A percentile compares a stretch with the other conserved stretches of the same genome.
These are phyloP conservation scores for Pristionchus exspectatus DNA, from an alignment of 2,888 invertebrate genomes.

Conservation along the genomic window DNA sequence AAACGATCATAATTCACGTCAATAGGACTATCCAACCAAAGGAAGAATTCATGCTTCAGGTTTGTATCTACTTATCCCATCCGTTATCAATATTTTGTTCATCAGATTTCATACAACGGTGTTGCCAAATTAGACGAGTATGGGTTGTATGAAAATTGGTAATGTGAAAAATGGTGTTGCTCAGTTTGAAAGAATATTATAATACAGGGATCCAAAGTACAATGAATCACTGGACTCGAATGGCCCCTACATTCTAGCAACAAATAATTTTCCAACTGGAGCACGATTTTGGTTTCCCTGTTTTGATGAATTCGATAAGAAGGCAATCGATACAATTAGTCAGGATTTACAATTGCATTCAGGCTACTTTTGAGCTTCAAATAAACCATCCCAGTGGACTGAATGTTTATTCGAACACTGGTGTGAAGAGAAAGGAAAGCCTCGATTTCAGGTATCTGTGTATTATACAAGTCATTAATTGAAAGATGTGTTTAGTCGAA, in stretches of 20 bases:
- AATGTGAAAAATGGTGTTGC: background rate
- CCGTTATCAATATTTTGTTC: background rate
- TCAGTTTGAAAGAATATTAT: background rate
- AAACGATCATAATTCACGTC: background rate
- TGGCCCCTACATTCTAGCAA: background rate
- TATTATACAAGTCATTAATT: background rate
- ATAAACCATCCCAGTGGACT: background rate
- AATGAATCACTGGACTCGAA: background rate
- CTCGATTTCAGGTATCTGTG: background rate
- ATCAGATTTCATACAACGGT: background rate
- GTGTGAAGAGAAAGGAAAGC: background rate
- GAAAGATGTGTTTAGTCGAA: background rate
- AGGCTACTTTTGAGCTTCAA: background rate
- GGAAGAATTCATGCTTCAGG: background rate
- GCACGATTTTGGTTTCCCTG: conserved; percentile 39
- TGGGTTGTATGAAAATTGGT: conserved; percentile 33
- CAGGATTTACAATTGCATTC: background rate
- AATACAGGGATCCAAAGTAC: background rate
- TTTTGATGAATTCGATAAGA: conserved; percentile 18
- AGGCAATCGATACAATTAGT: background rate
- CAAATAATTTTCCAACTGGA: conserved; percentile 17
- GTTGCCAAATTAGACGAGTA: conserved; percentile 35
- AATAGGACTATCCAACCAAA: background rate
- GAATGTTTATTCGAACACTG: conserved; percentile 35
- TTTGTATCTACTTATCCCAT: background rate